A percentile compares a stretch with the other conserved stretches of the same genome.
Evolutionary conservation across 2,113 vertebrate genomes (phyloP).

Genomic region (Mola mola): DNA sequence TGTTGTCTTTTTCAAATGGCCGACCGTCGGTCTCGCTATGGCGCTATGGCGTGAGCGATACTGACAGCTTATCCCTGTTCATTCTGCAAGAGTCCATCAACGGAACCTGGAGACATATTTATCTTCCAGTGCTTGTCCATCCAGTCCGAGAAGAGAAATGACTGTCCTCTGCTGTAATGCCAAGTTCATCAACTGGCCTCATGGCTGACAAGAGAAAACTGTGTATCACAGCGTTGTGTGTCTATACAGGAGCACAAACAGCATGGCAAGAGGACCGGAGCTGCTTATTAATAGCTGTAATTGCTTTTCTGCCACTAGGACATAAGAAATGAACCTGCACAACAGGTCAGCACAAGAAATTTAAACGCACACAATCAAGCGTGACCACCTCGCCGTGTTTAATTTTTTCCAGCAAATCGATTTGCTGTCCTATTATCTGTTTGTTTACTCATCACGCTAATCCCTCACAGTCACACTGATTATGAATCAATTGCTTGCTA

Average conservation of each 20-base stretch:
- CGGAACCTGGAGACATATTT: constrained; percentile 51
- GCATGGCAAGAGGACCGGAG: constrained; percentile 56
- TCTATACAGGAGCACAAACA: constrained; percentile 44
- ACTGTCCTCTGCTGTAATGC: constrained; percentile 62
- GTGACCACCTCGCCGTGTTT: constrained; percentile 42
- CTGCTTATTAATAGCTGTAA: constrained; percentile 67
- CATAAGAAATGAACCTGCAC: constrained; percentile 60
- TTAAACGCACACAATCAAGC: constrained; percentile 46
- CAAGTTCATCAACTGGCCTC: constrained; percentile 72
- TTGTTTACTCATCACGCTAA: constrained; percentile 61
- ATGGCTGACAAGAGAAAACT: constrained; percentile 44
- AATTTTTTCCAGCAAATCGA: constrained; percentile 61
- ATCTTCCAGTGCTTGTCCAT: constrained; percentile 67
- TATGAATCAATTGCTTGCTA: constrained; percentile 52
- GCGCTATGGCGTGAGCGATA: constrained; percentile 36
- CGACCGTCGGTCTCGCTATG: constrained; percentile 46
- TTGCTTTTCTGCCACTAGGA: constrained; percentile 58
- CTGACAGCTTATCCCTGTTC: constrained; percentile 72
- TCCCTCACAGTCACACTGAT: constrained; percentile 61
- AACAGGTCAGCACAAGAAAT: constrained; percentile 57
- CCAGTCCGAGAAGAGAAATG: constrained; percentile 62
- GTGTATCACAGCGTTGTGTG: constrained; percentile 50
- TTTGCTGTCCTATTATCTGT: constrained; percentile 58
- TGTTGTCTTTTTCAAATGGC: constrained; percentile 65
- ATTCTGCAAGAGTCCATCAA: constrained; percentile 65